Percentiles rank a stretch among this genome's conserved stretches.
phyloP scores from a whole-genome alignment of 2,797 vertebrate species.

The Gambelia wislizenii region DNA sequence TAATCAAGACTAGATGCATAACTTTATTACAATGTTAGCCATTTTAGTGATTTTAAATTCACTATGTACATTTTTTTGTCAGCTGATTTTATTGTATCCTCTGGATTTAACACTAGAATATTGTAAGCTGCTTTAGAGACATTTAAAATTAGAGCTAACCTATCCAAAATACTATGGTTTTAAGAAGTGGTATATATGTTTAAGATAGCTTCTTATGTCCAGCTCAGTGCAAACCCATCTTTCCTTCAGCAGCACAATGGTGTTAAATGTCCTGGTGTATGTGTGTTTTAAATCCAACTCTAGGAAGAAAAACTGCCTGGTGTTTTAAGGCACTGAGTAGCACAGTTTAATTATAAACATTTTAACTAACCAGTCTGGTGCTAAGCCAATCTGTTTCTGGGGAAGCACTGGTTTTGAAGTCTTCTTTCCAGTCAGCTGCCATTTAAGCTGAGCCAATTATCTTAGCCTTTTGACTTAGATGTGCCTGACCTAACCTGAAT shows the following conservation, averaged over 20 bases:
- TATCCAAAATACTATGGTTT: not conserved
- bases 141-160: not conserved
- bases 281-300: slow-evolving; percentile 24
- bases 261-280: slow-evolving; percentile 48
- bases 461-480: slow-evolving; percentile 85
- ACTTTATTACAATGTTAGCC: not conserved
- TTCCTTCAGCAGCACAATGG: slow-evolving; percentile 38
- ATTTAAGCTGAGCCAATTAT: slow-evolving; percentile 87
- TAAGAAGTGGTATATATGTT: not conserved
- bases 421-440: slow-evolving; percentile 85
- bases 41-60: not conserved
- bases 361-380: slow-evolving; percentile 74
- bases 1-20: not conserved
- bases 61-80: not conserved
- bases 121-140: not conserved
- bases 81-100: not conserved
- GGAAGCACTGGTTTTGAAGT: slow-evolving; percentile 77
- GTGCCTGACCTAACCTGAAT: slow-evolving; percentile 87
- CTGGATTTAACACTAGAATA: not conserved
- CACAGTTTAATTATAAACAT: slow-evolving; percentile 77
- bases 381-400: slow-evolving; percentile 80
- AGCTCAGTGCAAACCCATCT: slow-evolving; percentile 17
- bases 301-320: slow-evolving; percentile 46
- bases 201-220: not conserved
- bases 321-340: slow-evolving; percentile 54